Conservation (phyloP, 2,888 invertebrate species). For the Drosophila mimica region DNA sequence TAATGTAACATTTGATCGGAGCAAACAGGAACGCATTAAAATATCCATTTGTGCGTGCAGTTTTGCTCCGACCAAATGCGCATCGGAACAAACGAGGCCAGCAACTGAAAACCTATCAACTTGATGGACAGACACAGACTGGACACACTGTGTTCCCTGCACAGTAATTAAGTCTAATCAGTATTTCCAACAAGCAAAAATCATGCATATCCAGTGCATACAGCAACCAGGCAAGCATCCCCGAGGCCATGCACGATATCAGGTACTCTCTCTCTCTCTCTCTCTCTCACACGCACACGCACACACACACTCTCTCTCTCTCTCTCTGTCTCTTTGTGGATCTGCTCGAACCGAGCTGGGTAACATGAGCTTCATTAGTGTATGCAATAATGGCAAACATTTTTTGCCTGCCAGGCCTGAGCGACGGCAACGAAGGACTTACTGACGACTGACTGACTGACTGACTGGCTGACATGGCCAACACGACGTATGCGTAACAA, state of each 20-base stretch:
- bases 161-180: slow-evolving; percentile 81
- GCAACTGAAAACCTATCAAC: slow-evolving; percentile 68
- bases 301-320: not conserved
- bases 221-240: slow-evolving; percentile 31
- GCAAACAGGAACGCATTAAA: slow-evolving; percentile 20
- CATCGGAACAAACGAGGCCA: slow-evolving; percentile 34
- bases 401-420: slow-evolving; percentile 80
- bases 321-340: not conserved
- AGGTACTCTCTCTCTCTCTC: slow-evolving; percentile 14
- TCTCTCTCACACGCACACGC: no score
- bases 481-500: slow-evolving; percentile 69
- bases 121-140: slow-evolving; percentile 60
- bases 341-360: slow-evolving; percentile 26
- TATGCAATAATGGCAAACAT: slow-evolving; percentile 81
- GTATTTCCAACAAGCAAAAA: slow-evolving; percentile 79
- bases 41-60: slow-evolving; percentile 15
- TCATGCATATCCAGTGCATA: slow-evolving; percentile 70
- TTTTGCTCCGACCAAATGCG: slow-evolving; percentile 20
- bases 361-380: slow-evolving; percentile 82
- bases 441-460: slow-evolving; percentile 29
- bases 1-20: slow-evolving; percentile 74
- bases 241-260: slow-evolving; percentile 42
- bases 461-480: slow-evolving; percentile 56
- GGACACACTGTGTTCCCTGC: slow-evolving; percentile 46
- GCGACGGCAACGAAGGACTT: slow-evolving; percentile 43